Evolutionary conservation across 2,797 vertebrate genomes (phyloP).

Genomic region (Emys orbicularis): DNA sequence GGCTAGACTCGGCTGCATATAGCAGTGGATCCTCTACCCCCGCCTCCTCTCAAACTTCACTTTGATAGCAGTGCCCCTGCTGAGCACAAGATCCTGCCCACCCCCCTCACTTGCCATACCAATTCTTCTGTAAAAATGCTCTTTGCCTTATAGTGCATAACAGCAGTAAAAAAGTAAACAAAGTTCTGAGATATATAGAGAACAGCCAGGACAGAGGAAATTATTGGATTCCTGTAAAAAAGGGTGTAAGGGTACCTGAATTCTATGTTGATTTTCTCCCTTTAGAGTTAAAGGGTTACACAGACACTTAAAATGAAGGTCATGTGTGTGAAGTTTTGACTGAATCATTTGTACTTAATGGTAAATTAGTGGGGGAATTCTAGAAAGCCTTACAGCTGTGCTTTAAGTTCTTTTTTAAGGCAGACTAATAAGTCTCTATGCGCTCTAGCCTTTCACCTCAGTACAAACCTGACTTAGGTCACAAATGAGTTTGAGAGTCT

Average conservation of each 20-base stretch:
- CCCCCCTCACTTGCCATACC: not conserved
- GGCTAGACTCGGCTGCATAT: not conserved
- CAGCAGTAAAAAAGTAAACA: not conserved
- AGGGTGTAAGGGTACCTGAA: accelerated
- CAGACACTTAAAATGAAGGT: not conserved
- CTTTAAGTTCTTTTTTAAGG: not conserved
- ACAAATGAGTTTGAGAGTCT: not conserved
- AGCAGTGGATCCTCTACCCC: not conserved
- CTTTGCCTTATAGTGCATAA: not conserved
- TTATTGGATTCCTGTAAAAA: not conserved
- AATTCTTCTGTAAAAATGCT: not conserved
- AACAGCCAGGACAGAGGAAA: not conserved
- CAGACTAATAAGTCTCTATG: not conserved
- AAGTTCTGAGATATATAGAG: not conserved
- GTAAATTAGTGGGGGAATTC: not conserved
- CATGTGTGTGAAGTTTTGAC: not conserved
- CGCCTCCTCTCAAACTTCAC: not conserved
- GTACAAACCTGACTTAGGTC: not conserved
- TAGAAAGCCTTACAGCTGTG: not conserved
- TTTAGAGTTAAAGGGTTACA: not conserved
- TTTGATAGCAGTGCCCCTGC: not conserved
- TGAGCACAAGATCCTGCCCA: not conserved
- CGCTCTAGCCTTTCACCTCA: not conserved
- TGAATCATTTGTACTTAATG: not conserved
- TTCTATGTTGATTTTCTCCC: not conserved